A percentile compares a stretch with the other conserved stretches of the same genome.
phyloP scores from a whole-genome alignment of 2,888 invertebrate species.

The Branchipolynoe longqiensis region DNA sequence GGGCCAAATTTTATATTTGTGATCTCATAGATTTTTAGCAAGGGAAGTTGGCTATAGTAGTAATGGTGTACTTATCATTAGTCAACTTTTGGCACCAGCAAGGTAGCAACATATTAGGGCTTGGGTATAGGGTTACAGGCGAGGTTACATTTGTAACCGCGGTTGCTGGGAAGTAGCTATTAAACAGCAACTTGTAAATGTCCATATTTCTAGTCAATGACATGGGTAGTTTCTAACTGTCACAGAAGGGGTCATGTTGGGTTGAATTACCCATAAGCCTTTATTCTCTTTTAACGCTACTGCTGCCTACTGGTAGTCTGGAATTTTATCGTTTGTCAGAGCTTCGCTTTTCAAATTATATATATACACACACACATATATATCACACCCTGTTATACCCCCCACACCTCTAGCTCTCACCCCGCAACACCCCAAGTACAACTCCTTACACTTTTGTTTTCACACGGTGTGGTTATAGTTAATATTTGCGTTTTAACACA shows the following conservation, averaged over 20 bases:
- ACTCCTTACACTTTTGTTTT: conserved; percentile 10
- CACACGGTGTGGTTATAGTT: conserved; percentile 38
- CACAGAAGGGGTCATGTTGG: conserved; percentile 17
- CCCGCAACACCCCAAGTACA: conserved; percentile 11
- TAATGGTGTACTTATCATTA: conserved; percentile 49
- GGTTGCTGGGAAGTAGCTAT: conserved; percentile 25
- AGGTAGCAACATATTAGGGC: conserved; percentile 39
- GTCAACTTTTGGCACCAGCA: conserved; percentile 26
- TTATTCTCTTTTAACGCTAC: background rate
- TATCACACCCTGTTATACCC: conserved; percentile 22
- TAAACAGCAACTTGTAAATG: conserved; percentile 35
- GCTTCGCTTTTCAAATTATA: no score
- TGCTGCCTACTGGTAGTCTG: conserved; percentile 17
- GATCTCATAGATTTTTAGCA: conserved; percentile 59
- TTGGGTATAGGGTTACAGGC: conserved; percentile 42
- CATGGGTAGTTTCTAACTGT: conserved; percentile 49
- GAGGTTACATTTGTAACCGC: conserved; percentile 4
- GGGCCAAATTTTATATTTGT: conserved; percentile 63
- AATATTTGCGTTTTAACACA: conserved; percentile 34
- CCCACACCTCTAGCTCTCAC: background rate
- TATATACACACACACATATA: no score
- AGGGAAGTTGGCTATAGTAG: conserved; percentile 50
- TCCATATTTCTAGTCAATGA: conserved; percentile 55
- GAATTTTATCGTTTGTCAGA: conserved; percentile 31
- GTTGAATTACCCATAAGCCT: conserved; percentile 32